A percentile compares a stretch with the other conserved stretches of the same genome.
Evolutionary conservation across 2,888 invertebrate species (phyloP).

Genomic region (Digitonthophagus gazella): DNA sequence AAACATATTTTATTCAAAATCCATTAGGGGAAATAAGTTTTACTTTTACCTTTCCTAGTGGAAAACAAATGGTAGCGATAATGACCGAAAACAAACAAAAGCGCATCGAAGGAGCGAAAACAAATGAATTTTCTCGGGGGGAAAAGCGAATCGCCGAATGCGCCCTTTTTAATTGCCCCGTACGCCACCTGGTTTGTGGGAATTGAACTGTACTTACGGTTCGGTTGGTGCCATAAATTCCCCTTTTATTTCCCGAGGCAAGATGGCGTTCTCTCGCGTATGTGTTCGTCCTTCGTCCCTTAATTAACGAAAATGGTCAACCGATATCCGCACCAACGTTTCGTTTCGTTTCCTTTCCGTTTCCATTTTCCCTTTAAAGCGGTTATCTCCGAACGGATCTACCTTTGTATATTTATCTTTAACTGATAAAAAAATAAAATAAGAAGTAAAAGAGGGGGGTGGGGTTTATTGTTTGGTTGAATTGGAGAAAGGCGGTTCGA

Average conservation of each 20-base stretch:
- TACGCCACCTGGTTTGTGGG: background rate
- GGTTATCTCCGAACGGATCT: background rate
- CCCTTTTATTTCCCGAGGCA: background rate
- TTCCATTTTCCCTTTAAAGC: too few species aligned
- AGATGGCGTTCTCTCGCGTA: background rate
- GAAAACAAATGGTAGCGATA: background rate
- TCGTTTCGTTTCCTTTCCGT: background rate
- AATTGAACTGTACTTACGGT: background rate
- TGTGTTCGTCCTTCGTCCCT: background rate
- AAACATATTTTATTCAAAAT: background rate
- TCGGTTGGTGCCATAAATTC: background rate
- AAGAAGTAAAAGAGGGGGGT: background rate
- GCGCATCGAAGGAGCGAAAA: background rate
- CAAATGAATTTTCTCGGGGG: background rate
- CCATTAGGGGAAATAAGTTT: background rate
- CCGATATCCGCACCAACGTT: background rate
- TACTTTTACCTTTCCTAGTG: background rate
- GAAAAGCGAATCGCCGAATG: background rate
- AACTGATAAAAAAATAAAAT: background rate
- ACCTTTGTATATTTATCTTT: background rate
- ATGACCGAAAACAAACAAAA: background rate
- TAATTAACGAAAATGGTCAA: constrained; percentile 1
- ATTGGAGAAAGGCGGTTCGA: background rate
- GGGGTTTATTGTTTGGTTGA: too few species aligned
- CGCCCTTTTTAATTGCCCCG: background rate